Conservation (phyloP, 2,797 vertebrate species). For the Tenualosa thibaudeaui region DNA sequence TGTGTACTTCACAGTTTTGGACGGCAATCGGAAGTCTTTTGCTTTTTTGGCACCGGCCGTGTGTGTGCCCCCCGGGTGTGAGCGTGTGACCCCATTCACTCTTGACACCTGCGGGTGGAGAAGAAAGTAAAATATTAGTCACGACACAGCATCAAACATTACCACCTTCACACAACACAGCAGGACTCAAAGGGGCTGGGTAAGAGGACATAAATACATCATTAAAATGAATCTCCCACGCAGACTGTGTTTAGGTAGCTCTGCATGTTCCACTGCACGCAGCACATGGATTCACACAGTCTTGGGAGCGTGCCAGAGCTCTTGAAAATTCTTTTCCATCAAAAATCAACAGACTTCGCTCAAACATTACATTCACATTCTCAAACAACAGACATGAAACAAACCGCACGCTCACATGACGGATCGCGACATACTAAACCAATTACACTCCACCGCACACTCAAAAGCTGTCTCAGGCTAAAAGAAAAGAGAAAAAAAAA, state of each 20-base stretch:
- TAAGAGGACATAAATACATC: neutral
- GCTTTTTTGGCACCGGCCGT: conserved; percentile 92
- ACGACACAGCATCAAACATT: neutral
- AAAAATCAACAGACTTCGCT: conserved; percentile 47
- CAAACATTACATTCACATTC: conserved; percentile 9
- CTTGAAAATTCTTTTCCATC: neutral
- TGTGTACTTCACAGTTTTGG: conserved; percentile 99
- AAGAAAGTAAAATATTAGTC: neutral
- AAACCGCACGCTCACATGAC: conserved; percentile 13
- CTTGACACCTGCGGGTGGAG: conserved; percentile 77
- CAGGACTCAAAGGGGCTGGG: neutral
- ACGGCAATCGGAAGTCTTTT: conserved; percentile 95
- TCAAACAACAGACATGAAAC: conserved; percentile 8
- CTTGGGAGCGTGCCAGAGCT: neutral
- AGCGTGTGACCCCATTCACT: conserved; percentile 83
- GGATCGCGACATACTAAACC: neutral
- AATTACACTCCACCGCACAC: neutral
- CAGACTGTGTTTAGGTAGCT: neutral
- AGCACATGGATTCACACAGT: neutral
- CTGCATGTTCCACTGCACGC: neutral
- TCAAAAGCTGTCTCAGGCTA: neutral
- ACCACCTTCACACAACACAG: neutral
- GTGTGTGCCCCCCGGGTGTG: conserved; percentile 78
- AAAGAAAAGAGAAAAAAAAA: conserved; percentile 37
- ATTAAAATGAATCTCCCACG: neutral